Conservation (phyloP, 2,888 invertebrate species). For the Gibbula magus region DNA sequence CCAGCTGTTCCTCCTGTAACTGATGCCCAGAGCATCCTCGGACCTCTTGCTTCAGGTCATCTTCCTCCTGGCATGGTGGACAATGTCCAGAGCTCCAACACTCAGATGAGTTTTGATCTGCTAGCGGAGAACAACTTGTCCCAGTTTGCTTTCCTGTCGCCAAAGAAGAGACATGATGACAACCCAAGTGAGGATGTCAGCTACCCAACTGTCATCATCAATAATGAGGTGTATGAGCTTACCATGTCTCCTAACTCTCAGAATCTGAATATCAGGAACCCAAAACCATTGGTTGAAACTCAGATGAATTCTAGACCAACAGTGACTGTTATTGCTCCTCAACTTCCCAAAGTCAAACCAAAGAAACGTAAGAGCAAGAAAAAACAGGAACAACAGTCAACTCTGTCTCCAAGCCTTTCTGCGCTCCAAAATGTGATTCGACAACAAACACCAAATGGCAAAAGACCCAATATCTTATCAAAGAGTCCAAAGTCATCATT, state of each 20-base stretch:
- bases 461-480: constrained; percentile 4
- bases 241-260: not conserved
- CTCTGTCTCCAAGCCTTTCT: not conserved
- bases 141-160: not conserved
- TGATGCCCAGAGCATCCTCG: no score
- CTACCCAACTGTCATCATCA: not conserved
- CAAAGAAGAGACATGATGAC: no score
- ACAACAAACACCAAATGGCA: not conserved
- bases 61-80: not conserved
- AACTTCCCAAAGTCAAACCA: not conserved
- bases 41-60: no score
- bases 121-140: constrained; percentile 3
- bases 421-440: not conserved
- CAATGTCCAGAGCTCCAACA: not conserved
- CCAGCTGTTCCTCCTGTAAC: not conserved
- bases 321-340: not conserved
- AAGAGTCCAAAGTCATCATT: not conserved
- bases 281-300: not conserved
- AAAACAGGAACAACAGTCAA: not conserved
- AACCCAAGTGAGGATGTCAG: not conserved
- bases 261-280: not conserved
- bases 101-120: constrained; percentile 19
- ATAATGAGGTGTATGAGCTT: not conserved
- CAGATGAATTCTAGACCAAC: not conserved
- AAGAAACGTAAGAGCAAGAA: not conserved